Percentiles rank a stretch among this genome's conserved stretches.
These are phyloP conservation scores for Congeria kusceri DNA, from an alignment of 2,888 invertebrate genomes.

Conservation along the genomic window DNA sequence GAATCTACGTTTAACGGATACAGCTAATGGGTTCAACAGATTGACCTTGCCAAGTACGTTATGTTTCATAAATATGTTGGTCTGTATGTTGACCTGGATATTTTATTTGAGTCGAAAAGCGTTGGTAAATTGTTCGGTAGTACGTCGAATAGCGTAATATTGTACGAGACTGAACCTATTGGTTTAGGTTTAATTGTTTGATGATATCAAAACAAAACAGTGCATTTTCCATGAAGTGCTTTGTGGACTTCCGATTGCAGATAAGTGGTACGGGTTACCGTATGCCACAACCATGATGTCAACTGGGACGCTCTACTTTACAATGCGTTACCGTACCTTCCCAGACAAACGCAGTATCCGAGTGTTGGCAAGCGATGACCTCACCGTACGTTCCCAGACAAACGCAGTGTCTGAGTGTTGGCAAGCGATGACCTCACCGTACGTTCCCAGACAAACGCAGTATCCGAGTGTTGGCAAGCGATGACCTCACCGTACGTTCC, in stretches of 20 bases:
- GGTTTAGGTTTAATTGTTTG: constrained; percentile 49
- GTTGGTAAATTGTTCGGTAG: not conserved
- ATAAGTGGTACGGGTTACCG: constrained; percentile 45
- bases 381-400: constrained; percentile 12
- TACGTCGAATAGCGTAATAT: constrained; percentile 10
- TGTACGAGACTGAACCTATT: constrained; percentile 41
- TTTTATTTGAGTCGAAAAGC: not conserved
- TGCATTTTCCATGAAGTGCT: constrained; percentile 38
- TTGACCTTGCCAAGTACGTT: constrained; percentile 42
- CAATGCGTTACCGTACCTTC: constrained; percentile 20
- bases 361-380: constrained; percentile 6
- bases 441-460: constrained; percentile 9
- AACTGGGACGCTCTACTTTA: constrained; percentile 48
- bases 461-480: constrained; percentile 19
- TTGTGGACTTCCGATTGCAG: constrained; percentile 34
- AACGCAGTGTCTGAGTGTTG: constrained; percentile 16
- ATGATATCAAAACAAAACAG: constrained; percentile 46
- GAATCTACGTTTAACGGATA: constrained; percentile 32
- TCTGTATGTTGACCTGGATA: constrained; percentile 44
- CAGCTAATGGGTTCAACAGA: constrained; percentile 42
- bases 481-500: constrained; percentile 14
- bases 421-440: constrained; percentile 9
- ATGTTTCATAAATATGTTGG: constrained; percentile 43
- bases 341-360: constrained; percentile 3
- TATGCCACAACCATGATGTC: constrained; percentile 48